phyloP scores from a whole-genome alignment of 2,113 vertebrate species.

The Ibidorhyncha struthersii region DNA sequence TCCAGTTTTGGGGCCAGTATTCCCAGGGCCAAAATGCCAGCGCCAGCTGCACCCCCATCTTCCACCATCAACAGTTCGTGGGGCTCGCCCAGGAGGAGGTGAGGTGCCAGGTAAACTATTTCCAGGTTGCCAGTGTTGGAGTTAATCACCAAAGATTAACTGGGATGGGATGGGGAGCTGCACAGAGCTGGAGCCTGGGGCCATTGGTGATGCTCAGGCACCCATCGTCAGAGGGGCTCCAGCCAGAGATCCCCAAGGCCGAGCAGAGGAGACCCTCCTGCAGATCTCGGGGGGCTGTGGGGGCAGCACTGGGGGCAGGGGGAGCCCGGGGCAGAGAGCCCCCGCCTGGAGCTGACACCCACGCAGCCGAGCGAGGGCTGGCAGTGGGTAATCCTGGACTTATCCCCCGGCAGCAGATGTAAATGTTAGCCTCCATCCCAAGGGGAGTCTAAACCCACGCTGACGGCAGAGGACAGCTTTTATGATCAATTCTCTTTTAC shows the following conservation, averaged over 20 bases:
- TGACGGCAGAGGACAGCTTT: neutral
- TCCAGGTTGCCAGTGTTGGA: neutral
- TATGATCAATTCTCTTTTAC: neutral
- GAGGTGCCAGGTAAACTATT: neutral
- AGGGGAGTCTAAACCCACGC: neutral
- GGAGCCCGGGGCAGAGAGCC: neutral
- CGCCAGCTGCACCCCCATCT: rapidly evolving
- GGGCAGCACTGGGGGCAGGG: no score
- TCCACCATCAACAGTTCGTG: neutral
- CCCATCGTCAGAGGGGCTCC: rapidly evolving
- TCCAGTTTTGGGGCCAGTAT: neutral
- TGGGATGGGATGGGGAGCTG: neutral
- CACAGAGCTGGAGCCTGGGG: neutral
- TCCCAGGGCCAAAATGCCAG: neutral
- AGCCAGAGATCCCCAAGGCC: neutral
- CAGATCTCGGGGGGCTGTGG: neutral
- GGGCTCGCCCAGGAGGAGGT: neutral
- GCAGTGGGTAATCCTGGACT: neutral
- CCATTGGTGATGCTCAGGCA: neutral
- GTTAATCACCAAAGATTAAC: neutral
- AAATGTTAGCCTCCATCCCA: neutral
- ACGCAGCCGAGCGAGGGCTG: neutral
- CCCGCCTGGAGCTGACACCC: neutral
- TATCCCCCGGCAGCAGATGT: neutral
- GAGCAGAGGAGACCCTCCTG: neutral